Conservation (phyloP, 2,797 vertebrate species). For the Rallus crepitans region DNA sequence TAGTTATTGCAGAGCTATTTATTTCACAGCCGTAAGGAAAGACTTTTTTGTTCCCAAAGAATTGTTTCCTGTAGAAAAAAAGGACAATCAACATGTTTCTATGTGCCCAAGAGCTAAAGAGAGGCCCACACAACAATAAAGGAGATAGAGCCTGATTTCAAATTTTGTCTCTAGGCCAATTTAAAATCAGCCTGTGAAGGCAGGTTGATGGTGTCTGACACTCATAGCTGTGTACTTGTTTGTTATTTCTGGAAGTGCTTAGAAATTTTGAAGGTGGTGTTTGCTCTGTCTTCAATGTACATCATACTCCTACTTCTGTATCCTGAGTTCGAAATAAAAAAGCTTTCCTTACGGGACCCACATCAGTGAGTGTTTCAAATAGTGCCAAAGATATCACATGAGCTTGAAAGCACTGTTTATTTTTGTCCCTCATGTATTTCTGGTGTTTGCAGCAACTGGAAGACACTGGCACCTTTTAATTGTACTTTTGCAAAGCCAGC, state of each 20-base stretch:
- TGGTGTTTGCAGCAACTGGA: not conserved
- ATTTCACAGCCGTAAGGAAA: conserved; percentile 25
- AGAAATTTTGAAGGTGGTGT: not conserved
- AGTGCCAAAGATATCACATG: not conserved
- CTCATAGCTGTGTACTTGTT: not conserved
- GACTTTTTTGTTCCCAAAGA: not conserved
- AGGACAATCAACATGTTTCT: not conserved
- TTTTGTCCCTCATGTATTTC: not conserved
- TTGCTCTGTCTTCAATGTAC: not conserved
- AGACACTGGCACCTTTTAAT: not conserved
- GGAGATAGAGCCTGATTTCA: not conserved
- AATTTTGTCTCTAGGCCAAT: not conserved
- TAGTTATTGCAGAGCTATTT: conserved; percentile 29
- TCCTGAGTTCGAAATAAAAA: not conserved
- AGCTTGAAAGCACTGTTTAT: not conserved
- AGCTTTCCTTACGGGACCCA: not conserved
- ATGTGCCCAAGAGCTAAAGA: not conserved
- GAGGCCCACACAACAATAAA: not conserved
- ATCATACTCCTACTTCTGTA: not conserved
- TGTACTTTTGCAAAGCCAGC: not conserved
- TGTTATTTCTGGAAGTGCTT: not conserved
- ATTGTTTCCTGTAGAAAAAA: not conserved
- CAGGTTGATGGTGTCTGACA: not conserved
- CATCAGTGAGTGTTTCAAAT: not conserved
- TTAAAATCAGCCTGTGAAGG: not conserved